A percentile compares a stretch with the other conserved stretches of the same genome.
phyloP scores from a whole-genome alignment of 2,797 vertebrate genomes.

The Florisuga fusca region DNA sequence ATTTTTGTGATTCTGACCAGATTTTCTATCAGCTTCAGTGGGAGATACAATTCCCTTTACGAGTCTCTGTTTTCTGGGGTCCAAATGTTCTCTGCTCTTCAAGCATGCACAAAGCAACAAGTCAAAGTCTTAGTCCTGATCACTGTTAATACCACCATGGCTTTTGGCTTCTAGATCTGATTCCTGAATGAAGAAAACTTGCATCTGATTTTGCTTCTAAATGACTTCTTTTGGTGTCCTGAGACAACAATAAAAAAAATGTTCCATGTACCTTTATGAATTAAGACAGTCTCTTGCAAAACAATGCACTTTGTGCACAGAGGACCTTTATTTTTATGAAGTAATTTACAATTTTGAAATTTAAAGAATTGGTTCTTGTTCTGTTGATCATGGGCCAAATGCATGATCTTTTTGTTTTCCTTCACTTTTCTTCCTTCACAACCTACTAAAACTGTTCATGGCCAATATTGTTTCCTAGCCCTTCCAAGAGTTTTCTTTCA shows the following conservation, averaged over 20 bases:
- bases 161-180: neutral
- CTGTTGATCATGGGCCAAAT: neutral
- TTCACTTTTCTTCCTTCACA: neutral
- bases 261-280: neutral
- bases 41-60: neutral
- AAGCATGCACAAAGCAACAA: accelerated
- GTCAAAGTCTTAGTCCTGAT: neutral
- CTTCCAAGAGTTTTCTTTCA: neutral
- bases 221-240: neutral
- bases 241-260: neutral
- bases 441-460: neutral
- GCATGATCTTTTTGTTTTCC: neutral
- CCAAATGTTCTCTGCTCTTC: constrained; percentile 1
- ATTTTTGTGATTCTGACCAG: neutral
- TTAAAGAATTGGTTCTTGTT: neutral
- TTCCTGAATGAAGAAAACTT: neutral
- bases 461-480: neutral
- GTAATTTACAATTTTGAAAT: neutral
- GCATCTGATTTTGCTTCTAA: neutral
- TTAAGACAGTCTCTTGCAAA: neutral
- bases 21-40: neutral
- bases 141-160: neutral
- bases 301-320: accelerated
- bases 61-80: neutral
- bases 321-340: neutral